Evolutionary conservation across 2,113 vertebrate species (phyloP), one percentile per base, ranked within the genome.

Genomic region (Loxodonta africana): DNA sequence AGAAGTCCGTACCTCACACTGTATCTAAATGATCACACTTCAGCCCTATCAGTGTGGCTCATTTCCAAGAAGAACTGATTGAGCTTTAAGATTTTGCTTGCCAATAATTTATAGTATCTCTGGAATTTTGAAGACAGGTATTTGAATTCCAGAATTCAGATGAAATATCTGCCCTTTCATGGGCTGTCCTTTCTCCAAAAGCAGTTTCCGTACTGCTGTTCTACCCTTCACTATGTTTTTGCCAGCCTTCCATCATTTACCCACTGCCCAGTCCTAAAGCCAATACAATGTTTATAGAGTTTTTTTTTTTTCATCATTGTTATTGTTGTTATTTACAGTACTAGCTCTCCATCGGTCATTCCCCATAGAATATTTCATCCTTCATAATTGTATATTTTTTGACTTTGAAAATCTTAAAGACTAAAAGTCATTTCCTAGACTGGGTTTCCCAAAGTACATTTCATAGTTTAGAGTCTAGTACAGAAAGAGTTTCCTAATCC

Each of bases 101-200:
- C 33, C 20, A 77, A 3, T 84, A 53, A 88, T 71, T 81, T 85
- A 69, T 74, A 69, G 44, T 76, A 17, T 63, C 41, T 25, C 86
- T 91, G 73, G 28, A 90, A 88, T 80, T 94, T 94, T 90, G 44
- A 76, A 90, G 81, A 88, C 5, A 78, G 41, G 90, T 83, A 92
- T 41, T 89, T 89, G 14, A 80, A 92, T 74, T 95, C 60, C 46
- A 71, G 67, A 93, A 89, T 44, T 60, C 46, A 74, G 26, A 73
- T 96, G 26, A 69, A 25, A 80, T 76, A 87, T 92, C 57, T 77
- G 4, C 74, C 11, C 2, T 76, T 74, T 41, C n/a, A 2, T 57
- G 9, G 51, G 51, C 15, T 60, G 5, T 2, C 33, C 48, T 41
- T 8, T 73, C 26, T 71, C 69, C 53, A 71, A 71, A 71, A n/a